phyloP scores from a whole-genome alignment of 1,140 invertebrate genomes.

The Anastrepha obliqua region DNA sequence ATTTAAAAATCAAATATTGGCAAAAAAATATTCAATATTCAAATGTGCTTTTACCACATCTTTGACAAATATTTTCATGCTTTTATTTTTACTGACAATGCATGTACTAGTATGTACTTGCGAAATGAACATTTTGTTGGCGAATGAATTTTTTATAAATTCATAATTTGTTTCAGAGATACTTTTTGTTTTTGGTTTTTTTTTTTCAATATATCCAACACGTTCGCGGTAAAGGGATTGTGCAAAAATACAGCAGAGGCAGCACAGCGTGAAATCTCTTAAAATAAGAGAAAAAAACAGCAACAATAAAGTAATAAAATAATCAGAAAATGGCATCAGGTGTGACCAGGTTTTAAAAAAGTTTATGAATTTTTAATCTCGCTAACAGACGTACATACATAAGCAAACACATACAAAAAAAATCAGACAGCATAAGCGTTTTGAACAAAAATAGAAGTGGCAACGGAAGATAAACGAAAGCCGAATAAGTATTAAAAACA shows the following conservation, averaged over 20 bases:
- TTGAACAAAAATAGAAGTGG: neutral
- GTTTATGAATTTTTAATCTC: conserved; percentile 39
- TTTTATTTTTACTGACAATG: conserved; percentile 1
- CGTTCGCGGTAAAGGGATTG: neutral
- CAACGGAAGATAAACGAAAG: neutral
- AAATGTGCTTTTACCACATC: neutral
- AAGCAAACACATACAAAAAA: neutral
- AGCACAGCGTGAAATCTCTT: neutral
- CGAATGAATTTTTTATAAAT: conserved; percentile 1
- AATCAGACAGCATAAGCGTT: neutral
- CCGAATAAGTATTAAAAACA: neutral
- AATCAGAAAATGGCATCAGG: neutral
- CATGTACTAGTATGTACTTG: neutral
- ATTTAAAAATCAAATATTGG: neutral
- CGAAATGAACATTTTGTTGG: neutral
- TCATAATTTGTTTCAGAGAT: neutral
- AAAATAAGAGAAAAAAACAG: neutral
- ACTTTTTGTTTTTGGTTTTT: neutral
- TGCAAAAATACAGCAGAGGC: neutral
- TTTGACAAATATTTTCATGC: conserved; percentile 14
- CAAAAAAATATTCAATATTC: conserved; percentile 5
- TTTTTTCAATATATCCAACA: neutral
- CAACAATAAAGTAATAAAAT: neutral
- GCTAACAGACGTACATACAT: neutral
- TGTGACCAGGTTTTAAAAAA: conserved; percentile 28